Evolutionary conservation across 2,113 vertebrate genomes (phyloP), one percentile per base, ranked within the genome.

Genomic region (Polypterus senegalus): DNA sequence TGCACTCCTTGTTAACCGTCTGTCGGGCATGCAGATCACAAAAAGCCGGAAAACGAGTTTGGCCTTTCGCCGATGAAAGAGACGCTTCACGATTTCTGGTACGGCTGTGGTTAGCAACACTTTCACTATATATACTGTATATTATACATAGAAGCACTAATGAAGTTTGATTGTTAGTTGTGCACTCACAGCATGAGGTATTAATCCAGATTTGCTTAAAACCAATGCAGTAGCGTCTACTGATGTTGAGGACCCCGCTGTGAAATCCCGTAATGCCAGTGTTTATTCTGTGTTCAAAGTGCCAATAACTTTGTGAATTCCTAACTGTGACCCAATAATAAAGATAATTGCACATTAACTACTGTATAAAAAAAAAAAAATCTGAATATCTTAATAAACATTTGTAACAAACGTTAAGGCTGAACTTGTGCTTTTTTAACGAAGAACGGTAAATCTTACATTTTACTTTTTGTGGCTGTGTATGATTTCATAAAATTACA

Each of bases 291-390:
- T 82, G 86, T 87, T 88, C 76, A 79, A 89, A 89, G 88, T 92
- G 89, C 90, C 90, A 92, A 91, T 82, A 76, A 83, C 78, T 81
- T 83, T 82, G 87, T 86, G 85, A 86, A 81, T 77, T 84, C 81
- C 79, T 80, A 77, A 85, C 86, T 88, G 71, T 80, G 82, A 87
- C 87, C 86, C 82, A 75, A 79, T 72, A 77, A 79, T 81, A 83
- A 84, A 78, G 78, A 87, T 81, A 80, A 88, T 89, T 91, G 90
- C 90, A 92, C 89, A 91, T 89, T 80, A 85, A 90, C 87, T 90
- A 90, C 89, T 92, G 88, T 91, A 89, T 79, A 87, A 78, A 82
- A 88, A 81, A 82, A 88, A 81, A 78, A 79, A 83, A 82, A 84
- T 72, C 73, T 72, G 76, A 80, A 72, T 70, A 83, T 83, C 83